Evolutionary conservation across 2,797 vertebrate species (phyloP).

Genomic region (Sitta carolinensis): DNA sequence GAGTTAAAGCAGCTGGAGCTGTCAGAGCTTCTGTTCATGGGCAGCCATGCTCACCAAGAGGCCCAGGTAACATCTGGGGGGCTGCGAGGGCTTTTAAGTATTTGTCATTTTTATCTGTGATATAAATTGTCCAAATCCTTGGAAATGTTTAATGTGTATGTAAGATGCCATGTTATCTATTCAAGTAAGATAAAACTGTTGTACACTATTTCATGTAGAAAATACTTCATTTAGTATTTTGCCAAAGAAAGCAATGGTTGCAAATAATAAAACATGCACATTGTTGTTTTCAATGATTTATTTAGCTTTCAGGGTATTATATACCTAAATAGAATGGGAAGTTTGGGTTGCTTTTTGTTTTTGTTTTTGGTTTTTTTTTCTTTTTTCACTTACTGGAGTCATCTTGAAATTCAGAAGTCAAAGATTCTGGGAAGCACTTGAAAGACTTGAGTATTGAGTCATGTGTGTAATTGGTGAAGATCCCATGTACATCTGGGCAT

Average conservation of each 20-base stretch:
- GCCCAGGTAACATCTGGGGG: neutral
- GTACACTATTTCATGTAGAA: neutral
- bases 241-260: neutral
- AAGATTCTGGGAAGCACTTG: neutral
- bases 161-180: neutral
- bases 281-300: neutral
- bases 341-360: too few species aligned
- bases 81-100: neutral
- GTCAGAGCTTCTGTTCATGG: neutral
- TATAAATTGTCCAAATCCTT: neutral
- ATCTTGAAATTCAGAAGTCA: neutral
- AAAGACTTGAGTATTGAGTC: neutral
- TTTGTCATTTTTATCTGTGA: neutral
- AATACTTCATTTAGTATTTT: neutral
- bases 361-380: neutral
- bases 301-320: neutral
- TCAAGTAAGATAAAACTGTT: neutral
- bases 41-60: neutral
- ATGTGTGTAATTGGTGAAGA: neutral
- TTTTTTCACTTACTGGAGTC: neutral
- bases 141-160: neutral
- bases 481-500: rapidly evolving
- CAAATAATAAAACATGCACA: neutral
- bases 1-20: neutral
- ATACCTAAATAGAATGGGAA: neutral